A percentile compares a stretch with the other conserved stretches of the same genome.
phyloP scores from a whole-genome alignment of 2,113 vertebrate genomes.

The Pyxicephalus adspersus region DNA sequence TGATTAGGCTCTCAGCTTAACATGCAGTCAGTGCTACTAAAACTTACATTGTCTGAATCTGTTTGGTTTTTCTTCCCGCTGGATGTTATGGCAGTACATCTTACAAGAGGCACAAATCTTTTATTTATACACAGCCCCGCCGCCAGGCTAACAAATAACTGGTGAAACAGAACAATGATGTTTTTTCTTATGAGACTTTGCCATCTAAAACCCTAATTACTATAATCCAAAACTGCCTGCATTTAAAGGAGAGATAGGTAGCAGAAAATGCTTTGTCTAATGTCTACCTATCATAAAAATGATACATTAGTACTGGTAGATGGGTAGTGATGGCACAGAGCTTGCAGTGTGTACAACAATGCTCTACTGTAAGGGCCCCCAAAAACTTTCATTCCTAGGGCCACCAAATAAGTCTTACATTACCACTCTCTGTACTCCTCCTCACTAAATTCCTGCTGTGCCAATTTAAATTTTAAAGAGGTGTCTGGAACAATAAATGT shows the following conservation, averaged over 20 bases:
- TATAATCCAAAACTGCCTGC: neutral
- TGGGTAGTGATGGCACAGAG: too few species aligned
- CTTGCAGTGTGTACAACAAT: too few species aligned
- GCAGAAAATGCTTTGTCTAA: neutral
- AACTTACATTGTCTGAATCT: slow-evolving; percentile 66
- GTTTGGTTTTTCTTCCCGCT: slow-evolving; percentile 48
- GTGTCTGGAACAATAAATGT: too few species aligned
- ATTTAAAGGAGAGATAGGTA: neutral
- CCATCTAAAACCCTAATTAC: neutral
- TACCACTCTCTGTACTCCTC: too few species aligned
- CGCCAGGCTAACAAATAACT: slow-evolving; percentile 9
- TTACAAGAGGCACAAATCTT: slow-evolving; percentile 25
- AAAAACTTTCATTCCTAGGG: too few species aligned
- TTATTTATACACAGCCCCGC: slow-evolving; percentile 42
- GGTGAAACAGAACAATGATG: slow-evolving; percentile 10
- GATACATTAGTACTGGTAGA: too few species aligned
- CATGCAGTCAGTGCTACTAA: slow-evolving; percentile 68
- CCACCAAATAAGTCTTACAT: too few species aligned
- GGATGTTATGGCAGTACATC: slow-evolving; percentile 20
- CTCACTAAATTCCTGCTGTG: too few species aligned
- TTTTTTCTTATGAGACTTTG: neutral
- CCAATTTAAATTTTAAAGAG: too few species aligned
- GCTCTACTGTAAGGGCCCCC: too few species aligned
- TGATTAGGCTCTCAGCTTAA: slow-evolving; percentile 65
- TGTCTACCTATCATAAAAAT: too few species aligned